Evolutionary conservation across 2,113 vertebrate genomes (phyloP).

Genomic region (Amphilophus citrinellus): DNA sequence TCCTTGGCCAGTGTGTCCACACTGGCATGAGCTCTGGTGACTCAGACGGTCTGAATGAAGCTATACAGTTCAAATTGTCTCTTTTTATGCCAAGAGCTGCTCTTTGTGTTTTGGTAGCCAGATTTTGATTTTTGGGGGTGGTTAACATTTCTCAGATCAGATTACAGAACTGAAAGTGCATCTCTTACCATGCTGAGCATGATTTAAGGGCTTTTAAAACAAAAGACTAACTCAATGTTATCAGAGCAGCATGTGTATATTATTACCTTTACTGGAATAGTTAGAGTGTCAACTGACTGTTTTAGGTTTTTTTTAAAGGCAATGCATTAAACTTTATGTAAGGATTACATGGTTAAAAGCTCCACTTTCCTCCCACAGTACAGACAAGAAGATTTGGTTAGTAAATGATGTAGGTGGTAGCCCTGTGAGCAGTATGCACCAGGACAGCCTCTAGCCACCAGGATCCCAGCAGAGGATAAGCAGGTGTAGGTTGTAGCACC

Average conservation of each 20-base stretch:
- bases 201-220: constrained; percentile 2
- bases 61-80: constrained; percentile 25
- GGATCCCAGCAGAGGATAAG: background rate
- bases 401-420: background rate
- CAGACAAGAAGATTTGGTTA: constrained; percentile 1
- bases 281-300: background rate
- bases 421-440: background rate
- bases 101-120: constrained; percentile 1
- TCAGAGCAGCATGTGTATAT: background rate
- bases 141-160: constrained; percentile 3
- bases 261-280: background rate
- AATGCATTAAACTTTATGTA: background rate
- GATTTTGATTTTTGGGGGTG: background rate
- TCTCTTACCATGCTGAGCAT: background rate
- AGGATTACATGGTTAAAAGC: background rate
- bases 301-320: background rate
- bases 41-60: constrained; percentile 46
- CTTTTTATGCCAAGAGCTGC: constrained; percentile 31
- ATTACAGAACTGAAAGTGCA: background rate
- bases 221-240: background rate
- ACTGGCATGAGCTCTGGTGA: constrained; percentile 38
- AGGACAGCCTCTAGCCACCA: background rate
- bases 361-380: background rate
- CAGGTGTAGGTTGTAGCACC: background rate
- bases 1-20: constrained; percentile 34